Base-by-base conservation (phyloP, 1,140 invertebrate species). In the Drosophila fuyamai region DNA sequence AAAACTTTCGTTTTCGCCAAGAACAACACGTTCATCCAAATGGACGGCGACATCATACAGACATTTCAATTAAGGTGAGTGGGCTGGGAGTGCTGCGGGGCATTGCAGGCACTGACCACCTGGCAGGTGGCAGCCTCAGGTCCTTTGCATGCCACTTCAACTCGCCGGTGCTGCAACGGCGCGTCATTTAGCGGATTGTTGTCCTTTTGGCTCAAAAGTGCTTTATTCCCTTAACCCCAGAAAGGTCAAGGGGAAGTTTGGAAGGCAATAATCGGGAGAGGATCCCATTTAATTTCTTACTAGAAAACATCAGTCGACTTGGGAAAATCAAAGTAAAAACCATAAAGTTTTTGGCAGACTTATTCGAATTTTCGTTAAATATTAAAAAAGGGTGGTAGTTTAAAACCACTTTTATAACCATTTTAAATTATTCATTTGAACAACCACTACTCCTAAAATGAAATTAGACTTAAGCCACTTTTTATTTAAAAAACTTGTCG, bases 1-100 rank as follows among this genome's bases (percentile, higher is more conserved):
- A 94, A 93, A 78, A 96, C 96, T 13, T 97, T 97, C 91, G 97
- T 97, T 95, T 97, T 97, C 92, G 96, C 96, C 7, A 95, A 97
- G 90, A 96, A 96, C 60, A 97, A 97, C 81, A 97, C 96, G 2
- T 97, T 96, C 90, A 97, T 97, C 88, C 97, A 97, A 91, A 94
- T 97, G 13, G 96, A 97, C 91, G 96, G 96, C 8, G 95, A 96
- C 80, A 95, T 96, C 68, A 97, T 97, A 85, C 96, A 96, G 91
- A 95, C 95, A 51, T 97, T 97, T 93, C 96, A 97, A 93, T 94
- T 97, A 79, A 95, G 96, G 96, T 97, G 92, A 90, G 81, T 84
- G 76, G 61, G 50, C 47, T 51, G 46, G 14, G 48, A 35, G 36
- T 18, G 2, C 14, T 13, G 18, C 44, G 23, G 35, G 46, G 43